phyloP scores from a whole-genome alignment of 2,888 invertebrate species.

The Eilema depressum region DNA sequence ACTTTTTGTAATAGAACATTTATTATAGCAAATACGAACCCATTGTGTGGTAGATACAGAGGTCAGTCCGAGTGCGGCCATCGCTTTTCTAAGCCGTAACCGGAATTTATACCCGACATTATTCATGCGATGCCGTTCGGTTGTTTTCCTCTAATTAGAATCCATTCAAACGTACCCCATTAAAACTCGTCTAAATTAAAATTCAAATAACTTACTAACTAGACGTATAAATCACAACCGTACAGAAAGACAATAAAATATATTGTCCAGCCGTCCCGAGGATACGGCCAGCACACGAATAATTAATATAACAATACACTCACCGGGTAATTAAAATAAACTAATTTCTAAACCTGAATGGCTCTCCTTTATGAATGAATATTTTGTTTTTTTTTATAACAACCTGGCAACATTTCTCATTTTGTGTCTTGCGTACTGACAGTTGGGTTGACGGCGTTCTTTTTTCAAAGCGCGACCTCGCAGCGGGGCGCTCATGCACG shows the following conservation, averaged over 20 bases:
- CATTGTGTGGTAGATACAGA: conserved; percentile 69
- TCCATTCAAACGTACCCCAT: conserved; percentile 84
- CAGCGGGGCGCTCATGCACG: conserved; percentile 77
- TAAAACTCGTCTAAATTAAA: conserved; percentile 86
- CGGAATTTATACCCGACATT: conserved; percentile 84
- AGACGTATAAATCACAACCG: conserved; percentile 82
- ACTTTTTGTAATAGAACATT: conserved; percentile 77
- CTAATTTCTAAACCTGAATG: conserved; percentile 82
- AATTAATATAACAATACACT: conserved; percentile 85
- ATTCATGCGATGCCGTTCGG: conserved; percentile 75
- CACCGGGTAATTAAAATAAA: conserved; percentile 85
- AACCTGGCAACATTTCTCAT: conserved; percentile 82
- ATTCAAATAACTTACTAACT: conserved; percentile 87
- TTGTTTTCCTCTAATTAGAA: conserved; percentile 86
- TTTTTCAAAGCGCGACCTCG: conserved; percentile 81
- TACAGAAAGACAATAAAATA: conserved; percentile 85
- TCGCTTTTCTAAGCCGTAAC: conserved; percentile 78
- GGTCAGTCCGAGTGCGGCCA: conserved; percentile 62
- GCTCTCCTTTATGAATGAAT: conserved; percentile 82
- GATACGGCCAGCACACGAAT: conserved; percentile 66
- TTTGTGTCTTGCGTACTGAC: conserved; percentile 78
- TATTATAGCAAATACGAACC: conserved; percentile 74
- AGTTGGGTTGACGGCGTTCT: conserved; percentile 79
- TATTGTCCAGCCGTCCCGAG: conserved; percentile 77
- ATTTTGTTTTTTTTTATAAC: conserved; percentile 63